phyloP scores from a whole-genome alignment of 2,113 vertebrate species.

The Ondatra zibethicus region DNA sequence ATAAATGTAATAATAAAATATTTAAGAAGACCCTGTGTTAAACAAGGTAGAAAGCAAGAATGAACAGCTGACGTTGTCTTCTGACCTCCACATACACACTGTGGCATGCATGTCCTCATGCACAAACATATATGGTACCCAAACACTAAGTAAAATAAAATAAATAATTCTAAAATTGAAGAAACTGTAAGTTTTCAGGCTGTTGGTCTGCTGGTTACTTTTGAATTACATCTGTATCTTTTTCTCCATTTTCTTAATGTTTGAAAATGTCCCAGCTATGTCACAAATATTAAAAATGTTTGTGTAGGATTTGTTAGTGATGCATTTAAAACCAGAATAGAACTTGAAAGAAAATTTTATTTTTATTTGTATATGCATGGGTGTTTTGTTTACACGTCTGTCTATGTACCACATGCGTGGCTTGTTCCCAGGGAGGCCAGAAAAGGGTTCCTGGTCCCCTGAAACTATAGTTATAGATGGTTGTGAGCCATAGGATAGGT shows the following conservation, averaged over 20 bases:
- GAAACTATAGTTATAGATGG: background rate
- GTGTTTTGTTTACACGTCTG: background rate
- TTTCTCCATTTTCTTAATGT: background rate
- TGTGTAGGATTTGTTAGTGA: constrained; percentile 3
- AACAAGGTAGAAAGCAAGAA: background rate
- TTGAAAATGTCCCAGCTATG: constrained; percentile 47
- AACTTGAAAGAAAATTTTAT: background rate
- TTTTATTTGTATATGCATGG: background rate
- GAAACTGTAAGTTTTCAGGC: constrained; percentile 1
- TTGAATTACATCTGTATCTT: background rate
- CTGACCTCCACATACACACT: background rate
- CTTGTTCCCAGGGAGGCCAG: background rate
- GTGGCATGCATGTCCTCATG: background rate
- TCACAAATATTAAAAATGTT: constrained; percentile 14
- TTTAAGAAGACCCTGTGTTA: background rate
- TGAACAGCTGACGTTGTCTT: background rate
- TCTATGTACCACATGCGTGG: background rate
- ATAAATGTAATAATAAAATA: background rate
- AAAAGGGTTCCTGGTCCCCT: background rate
- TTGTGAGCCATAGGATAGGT: background rate
- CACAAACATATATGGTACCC: background rate
- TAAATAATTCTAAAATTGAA: constrained; percentile 46
- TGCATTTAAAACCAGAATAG: constrained; percentile 35
- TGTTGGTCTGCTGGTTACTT: background rate
- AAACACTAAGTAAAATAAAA: background rate